Conservation (phyloP, 2,888 invertebrate species). For the Caenorhabditis sp. region DNA sequence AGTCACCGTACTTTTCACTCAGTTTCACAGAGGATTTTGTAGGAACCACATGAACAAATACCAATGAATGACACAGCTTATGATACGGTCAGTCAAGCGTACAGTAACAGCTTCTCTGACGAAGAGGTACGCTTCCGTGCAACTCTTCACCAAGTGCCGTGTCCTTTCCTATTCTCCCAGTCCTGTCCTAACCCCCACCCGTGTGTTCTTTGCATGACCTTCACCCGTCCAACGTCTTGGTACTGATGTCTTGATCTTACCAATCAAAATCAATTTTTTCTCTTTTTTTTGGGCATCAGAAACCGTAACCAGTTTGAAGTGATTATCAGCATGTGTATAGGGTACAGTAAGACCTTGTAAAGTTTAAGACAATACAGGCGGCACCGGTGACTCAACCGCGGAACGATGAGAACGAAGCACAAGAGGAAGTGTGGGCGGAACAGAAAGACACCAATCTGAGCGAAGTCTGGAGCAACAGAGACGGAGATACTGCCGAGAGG, state of each 20-base stretch:
- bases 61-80: constrained; percentile 53
- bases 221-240: constrained; percentile 5
- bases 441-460: constrained; percentile 52
- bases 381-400: constrained; percentile 15
- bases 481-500: constrained; percentile 62
- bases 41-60: constrained; percentile 58
- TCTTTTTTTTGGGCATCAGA: not conserved
- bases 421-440: constrained; percentile 53
- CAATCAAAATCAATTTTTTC: not conserved
- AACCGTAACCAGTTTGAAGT: constrained; percentile 17
- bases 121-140: constrained; percentile 60
- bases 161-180: constrained; percentile 3
- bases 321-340: constrained; percentile 24
- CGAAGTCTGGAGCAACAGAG: constrained; percentile 65
- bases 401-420: constrained; percentile 39
- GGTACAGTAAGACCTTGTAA: not conserved
- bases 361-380: constrained; percentile 14
- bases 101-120: constrained; percentile 68
- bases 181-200: not conserved
- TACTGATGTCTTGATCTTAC: constrained; percentile 27
- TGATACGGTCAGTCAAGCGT: constrained; percentile 62
- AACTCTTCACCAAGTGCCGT: constrained; percentile 46
- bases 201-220: constrained; percentile 34
- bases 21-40: constrained; percentile 28
- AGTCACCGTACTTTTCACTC: constrained; percentile 2